These are phyloP conservation scores for Stegastes partitus DNA, from an alignment of 2,113 vertebrate species.

Conservation along the genomic window DNA sequence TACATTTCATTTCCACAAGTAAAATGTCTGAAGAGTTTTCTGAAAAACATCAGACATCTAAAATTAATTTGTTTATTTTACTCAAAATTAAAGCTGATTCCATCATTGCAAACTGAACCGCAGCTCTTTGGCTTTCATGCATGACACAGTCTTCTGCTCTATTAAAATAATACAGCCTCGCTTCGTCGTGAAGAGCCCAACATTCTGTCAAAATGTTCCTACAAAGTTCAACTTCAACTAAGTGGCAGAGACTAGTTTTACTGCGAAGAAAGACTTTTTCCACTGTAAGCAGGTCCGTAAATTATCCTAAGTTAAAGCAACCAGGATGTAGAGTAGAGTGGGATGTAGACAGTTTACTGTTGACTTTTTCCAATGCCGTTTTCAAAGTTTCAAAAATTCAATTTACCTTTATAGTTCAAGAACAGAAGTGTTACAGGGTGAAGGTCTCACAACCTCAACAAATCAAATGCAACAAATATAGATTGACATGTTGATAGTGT, in stretches of 20 bases:
- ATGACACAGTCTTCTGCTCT: neutral
- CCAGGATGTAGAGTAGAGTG: too few species aligned
- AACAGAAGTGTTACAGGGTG: neutral
- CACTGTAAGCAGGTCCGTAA: neutral
- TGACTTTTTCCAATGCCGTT: neutral
- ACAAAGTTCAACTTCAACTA: neutral
- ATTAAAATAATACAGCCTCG: neutral
- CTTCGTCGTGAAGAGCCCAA: neutral
- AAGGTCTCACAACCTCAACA: neutral
- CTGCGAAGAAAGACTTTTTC: neutral
- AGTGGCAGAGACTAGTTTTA: neutral
- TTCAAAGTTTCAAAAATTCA: neutral
- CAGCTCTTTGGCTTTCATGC: constrained; percentile 8
- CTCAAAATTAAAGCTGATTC: constrained; percentile 24
- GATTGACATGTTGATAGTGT: neutral
- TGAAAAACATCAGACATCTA: constrained; percentile 48
- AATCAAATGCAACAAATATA: neutral
- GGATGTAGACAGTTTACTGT: too few species aligned
- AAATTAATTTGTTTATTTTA: neutral
- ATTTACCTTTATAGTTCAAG: neutral
- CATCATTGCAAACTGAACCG: neutral
- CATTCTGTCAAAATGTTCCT: neutral
- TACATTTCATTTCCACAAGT: constrained; percentile 42
- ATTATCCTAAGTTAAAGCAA: too few species aligned
- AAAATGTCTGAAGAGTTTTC: constrained; percentile 34